Evolutionary conservation across 2,888 invertebrate genomes (phyloP), one percentile per base, ranked within the genome.

Genomic region (Apamea monoglypha): DNA sequence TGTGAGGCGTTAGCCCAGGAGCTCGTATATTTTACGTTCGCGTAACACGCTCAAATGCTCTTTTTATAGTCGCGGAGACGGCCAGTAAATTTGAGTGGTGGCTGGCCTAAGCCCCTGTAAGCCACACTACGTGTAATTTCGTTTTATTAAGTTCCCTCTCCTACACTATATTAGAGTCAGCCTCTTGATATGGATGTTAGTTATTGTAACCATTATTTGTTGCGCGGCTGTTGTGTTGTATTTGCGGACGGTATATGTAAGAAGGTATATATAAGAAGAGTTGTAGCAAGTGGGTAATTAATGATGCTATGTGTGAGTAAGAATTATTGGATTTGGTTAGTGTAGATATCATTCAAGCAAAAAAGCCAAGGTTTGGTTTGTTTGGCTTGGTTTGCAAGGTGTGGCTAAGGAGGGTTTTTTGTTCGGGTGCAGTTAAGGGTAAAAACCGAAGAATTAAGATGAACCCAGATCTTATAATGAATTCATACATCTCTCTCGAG

Each of bases 131-230:
- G 91, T 86, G 94, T 94, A 92, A 95, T 95, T 94, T 92, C 92
- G 91, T 94, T 95, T 95, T 95, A 95, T 95, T 94, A 95, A 95
- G 92, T 94, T 92, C 85, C 87, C 88, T 88, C 80, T 89, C 91
- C 88, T 90, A 88, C 90, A 91, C 89, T 91, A 91, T 92, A 92
- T 91, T 93, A 92, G 90, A 91, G 89, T 88, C 87, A 85, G 76
- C 77, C 78, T 83, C 81, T 79, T 84, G 72, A 84, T 83, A 75
- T 81, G 80, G 85, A 88, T 91, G 88, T 86, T 89, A 91, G 89
- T 87, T 89, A 87, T 80, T 83, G 79, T 83, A 67, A 56, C 68
- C 72, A 74, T 85, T 84, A 82, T 89, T 86, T 88, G 76, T 73
- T 67, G 68, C 61, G 50, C 53, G 53, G 71, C 64, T 75, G 72